Conservation (phyloP, 2,888 invertebrate genomes). For the Euclidia mi region DNA sequence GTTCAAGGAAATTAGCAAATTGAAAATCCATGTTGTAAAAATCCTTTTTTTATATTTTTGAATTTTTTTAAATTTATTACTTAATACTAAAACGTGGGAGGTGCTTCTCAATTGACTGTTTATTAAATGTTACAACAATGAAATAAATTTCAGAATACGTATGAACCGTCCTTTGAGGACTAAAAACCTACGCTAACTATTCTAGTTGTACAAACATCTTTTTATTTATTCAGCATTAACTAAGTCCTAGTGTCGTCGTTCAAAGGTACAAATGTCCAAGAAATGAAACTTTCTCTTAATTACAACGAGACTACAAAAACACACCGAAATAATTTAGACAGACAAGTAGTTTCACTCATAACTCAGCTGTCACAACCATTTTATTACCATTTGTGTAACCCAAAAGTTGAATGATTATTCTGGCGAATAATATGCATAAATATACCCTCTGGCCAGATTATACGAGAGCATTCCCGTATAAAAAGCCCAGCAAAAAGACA, state of each 20-base stretch:
- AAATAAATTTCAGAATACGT: no score
- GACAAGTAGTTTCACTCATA: constrained; percentile 34
- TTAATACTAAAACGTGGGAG: no score
- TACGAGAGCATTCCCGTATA: constrained; percentile 14
- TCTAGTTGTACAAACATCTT: background rate
- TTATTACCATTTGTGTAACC: constrained; percentile 28
- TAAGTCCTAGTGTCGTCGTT: no score
- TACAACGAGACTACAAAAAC: constrained; percentile 33
- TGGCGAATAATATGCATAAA: constrained; percentile 49
- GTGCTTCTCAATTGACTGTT: no score
- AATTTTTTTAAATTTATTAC: no score
- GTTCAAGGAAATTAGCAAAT: no score
- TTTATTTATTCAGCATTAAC: background rate
- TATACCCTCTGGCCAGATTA: constrained; percentile 18
- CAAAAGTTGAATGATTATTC: constrained; percentile 55
- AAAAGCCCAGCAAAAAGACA: constrained; percentile 36
- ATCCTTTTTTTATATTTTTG: no score
- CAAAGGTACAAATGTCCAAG: no score
- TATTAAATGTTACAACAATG: no score
- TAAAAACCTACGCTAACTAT: background rate
- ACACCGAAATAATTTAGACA: constrained; percentile 15
- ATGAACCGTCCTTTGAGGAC: no score
- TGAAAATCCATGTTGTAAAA: no score
- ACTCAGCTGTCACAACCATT: constrained; percentile 42
- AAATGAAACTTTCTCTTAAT: constrained; percentile 14